phyloP scores from a whole-genome alignment of 1,140 invertebrate genomes.

The Drosophila kikkawai region DNA sequence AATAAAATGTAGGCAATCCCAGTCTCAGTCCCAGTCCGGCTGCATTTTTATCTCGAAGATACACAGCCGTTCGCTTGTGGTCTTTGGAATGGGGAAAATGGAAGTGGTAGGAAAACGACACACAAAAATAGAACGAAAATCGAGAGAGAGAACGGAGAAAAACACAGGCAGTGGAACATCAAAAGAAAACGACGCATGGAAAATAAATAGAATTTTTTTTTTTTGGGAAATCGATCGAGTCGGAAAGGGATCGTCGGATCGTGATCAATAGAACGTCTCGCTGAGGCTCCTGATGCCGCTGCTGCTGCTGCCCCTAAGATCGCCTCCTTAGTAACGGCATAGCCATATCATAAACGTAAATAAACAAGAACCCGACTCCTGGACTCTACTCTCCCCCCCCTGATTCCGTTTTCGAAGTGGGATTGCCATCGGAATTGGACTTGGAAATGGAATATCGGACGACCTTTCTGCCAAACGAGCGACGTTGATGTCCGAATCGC shows the following conservation, averaged over 20 bases:
- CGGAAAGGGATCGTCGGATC: conserved; percentile 27
- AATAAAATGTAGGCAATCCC: conserved; percentile 70
- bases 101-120: conserved; percentile 46
- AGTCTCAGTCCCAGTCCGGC: conserved; percentile 18
- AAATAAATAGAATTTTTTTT: conserved; percentile 77
- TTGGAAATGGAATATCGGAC: conserved; percentile 37
- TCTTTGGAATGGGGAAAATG: conserved; percentile 37
- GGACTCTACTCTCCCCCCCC: conserved; percentile 1
- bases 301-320: conserved; percentile 16
- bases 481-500: conserved; percentile 55
- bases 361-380: conserved; percentile 41
- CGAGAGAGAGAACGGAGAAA: conserved; percentile 22
- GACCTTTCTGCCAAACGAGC: conserved; percentile 69
- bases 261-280: conserved; percentile 57
- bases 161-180: conserved; percentile 63
- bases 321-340: conserved; percentile 36
- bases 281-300: conserved; percentile 24
- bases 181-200: conserved; percentile 72
- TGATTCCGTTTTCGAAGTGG: conserved; percentile 12
- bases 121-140: conserved; percentile 79
- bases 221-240: conserved; percentile 53
- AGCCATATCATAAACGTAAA: conserved; percentile 61
- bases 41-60: conserved; percentile 77
- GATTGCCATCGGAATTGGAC: conserved; percentile 30
- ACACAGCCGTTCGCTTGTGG: conserved; percentile 68